A percentile compares a stretch with the other conserved stretches of the same genome.
phyloP scores from a whole-genome alignment of 2,113 vertebrate species.

The Anseranas semipalmata region DNA sequence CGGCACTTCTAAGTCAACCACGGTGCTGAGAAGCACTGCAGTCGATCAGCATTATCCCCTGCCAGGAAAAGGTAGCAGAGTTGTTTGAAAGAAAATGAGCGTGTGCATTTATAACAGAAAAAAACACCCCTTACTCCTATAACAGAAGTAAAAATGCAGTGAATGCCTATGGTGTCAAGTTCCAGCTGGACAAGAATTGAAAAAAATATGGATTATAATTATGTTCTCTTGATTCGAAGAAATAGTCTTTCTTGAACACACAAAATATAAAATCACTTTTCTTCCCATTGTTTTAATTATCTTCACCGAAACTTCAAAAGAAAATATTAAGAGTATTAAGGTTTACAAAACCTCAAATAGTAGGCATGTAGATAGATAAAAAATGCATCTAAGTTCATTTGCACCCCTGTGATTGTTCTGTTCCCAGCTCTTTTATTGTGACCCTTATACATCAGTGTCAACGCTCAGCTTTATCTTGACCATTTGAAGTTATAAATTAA shows the following conservation, averaged over 20 bases:
- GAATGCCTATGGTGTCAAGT: not conserved
- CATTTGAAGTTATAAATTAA: not conserved
- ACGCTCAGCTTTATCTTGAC: not conserved
- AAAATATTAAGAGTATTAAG: not conserved
- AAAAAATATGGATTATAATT: not conserved
- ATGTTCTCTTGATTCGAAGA: not conserved
- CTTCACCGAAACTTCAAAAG: not conserved
- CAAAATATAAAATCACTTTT: not conserved
- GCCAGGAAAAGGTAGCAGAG: not conserved
- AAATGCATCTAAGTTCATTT: not conserved
- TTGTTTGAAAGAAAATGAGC: not conserved
- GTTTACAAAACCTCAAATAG: not conserved
- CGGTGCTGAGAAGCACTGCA: not conserved
- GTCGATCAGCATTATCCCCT: not conserved
- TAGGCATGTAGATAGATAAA: not conserved
- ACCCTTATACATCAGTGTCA: not conserved
- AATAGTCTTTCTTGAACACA: not conserved
- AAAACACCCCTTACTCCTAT: not conserved
- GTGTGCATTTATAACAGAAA: not conserved
- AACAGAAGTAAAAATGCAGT: not conserved
- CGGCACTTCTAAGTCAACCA: not conserved
- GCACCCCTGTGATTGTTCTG: rapidly evolving
- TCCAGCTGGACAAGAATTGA: not conserved
- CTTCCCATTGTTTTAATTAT: not conserved
- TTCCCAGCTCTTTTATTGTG: not conserved